Evolutionary conservation across 2,888 invertebrate species (phyloP).

Genomic region (Caenorhabditis macrosperma): DNA sequence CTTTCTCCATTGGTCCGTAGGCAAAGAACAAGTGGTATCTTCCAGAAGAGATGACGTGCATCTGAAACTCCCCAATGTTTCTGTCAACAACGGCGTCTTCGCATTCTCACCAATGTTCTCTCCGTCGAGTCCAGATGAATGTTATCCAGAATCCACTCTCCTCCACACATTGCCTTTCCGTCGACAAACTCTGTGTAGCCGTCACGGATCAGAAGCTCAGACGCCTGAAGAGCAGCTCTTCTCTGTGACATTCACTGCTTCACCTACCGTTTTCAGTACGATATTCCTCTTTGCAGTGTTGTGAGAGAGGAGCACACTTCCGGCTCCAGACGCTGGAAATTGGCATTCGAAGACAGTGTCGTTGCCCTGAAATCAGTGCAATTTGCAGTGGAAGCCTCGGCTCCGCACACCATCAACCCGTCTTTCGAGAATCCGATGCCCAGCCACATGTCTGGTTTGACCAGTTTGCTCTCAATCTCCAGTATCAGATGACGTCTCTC

Average conservation of each 20-base stretch:
- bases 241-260: not conserved
- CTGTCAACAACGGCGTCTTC: not conserved
- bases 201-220: constrained; percentile 59
- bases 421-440: constrained; percentile 70
- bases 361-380: constrained; percentile 80
- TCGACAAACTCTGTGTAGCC: constrained; percentile 59
- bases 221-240: constrained; percentile 38
- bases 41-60: constrained; percentile 62
- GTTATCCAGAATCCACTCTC: constrained; percentile 65
- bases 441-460: constrained; percentile 63
- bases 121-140: constrained; percentile 55
- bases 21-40: constrained; percentile 63
- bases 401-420: constrained; percentile 60
- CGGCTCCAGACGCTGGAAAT: constrained; percentile 48
- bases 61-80: constrained; percentile 44
- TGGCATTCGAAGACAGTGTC: constrained; percentile 81
- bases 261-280: constrained; percentile 49
- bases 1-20: constrained; percentile 51
- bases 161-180: constrained; percentile 63
- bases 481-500: constrained; percentile 62
- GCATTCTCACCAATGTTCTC: constrained; percentile 51
- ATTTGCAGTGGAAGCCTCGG: not conserved
- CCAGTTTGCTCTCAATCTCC: constrained; percentile 64
- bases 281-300: constrained; percentile 61
- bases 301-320: constrained; percentile 62